Evolutionary conservation across 2,797 vertebrate genomes (phyloP).

Genomic region (Paedocypris micromegethes): DNA sequence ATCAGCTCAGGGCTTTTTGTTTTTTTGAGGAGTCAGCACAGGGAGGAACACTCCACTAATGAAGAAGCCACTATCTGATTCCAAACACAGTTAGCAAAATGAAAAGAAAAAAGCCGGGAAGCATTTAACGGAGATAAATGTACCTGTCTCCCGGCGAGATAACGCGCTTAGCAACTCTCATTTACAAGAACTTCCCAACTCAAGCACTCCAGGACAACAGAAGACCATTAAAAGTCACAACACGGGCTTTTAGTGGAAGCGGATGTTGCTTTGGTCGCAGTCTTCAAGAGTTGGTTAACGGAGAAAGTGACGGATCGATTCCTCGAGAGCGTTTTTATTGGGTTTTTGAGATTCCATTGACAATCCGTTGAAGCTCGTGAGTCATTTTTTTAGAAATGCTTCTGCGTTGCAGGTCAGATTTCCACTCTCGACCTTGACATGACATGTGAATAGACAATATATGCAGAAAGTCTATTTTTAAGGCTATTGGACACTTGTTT

Average conservation of each 20-base stretch:
- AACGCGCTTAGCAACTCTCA: conserved; percentile 16
- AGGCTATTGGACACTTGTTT: neutral
- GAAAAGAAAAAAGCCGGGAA: conserved; percentile 10
- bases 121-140: conserved; percentile 34
- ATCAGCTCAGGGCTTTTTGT: conserved; percentile 20
- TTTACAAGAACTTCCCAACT: conserved; percentile 9
- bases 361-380: too few relatives aligned
- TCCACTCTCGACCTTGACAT: too few relatives aligned
- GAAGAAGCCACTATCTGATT: conserved; percentile 35
- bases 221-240: neutral
- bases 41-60: conserved; percentile 39
- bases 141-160: conserved; percentile 24
- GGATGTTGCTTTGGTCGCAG: too few relatives aligned
- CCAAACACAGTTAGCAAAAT: conserved; percentile 12
- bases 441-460: neutral
- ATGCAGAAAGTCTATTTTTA: neutral
- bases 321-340: too few relatives aligned
- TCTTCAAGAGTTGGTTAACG: too few relatives aligned
- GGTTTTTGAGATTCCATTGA: too few relatives aligned
- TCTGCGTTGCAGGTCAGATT: too few relatives aligned
- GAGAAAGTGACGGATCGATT: too few relatives aligned
- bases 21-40: conserved; percentile 39
- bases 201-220: conserved; percentile 4
- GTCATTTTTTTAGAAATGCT: too few relatives aligned
- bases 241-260: too few relatives aligned